Conservation (phyloP, 1,140 invertebrate species). For the Orius insidiosus region DNA sequence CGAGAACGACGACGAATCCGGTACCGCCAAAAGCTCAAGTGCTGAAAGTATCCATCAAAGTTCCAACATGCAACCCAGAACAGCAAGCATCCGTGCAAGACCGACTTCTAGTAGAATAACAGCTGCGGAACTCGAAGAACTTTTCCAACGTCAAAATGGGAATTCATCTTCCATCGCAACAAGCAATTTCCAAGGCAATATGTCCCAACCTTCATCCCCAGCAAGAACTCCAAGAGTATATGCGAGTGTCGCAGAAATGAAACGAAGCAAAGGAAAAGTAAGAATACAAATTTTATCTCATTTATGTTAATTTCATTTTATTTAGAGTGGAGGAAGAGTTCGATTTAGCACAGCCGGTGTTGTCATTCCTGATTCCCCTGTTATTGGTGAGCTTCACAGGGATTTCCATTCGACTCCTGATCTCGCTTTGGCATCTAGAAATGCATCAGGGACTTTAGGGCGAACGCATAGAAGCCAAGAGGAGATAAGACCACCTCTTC, state of each 20-base stretch:
- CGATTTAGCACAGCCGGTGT: slow-evolving; percentile 32
- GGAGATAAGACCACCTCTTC: slow-evolving; percentile 49
- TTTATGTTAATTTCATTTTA: not conserved
- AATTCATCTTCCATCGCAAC: slow-evolving; percentile 42
- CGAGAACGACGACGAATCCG: slow-evolving; percentile 36
- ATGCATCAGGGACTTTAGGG: slow-evolving; percentile 9
- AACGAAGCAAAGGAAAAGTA: slow-evolving; percentile 60
- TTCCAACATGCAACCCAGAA: slow-evolving; percentile 47
- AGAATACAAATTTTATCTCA: slow-evolving; percentile 17
- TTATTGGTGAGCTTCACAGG: slow-evolving; percentile 48
- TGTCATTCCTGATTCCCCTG: slow-evolving; percentile 20
- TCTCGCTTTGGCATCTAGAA: slow-evolving; percentile 29
- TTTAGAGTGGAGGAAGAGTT: slow-evolving; percentile 23
- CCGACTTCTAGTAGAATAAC: slow-evolving; percentile 74
- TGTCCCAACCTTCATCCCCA: slow-evolving; percentile 43
- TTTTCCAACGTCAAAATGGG: slow-evolving; percentile 58
- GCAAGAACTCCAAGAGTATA: slow-evolving; percentile 59
- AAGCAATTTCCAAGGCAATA: slow-evolving; percentile 37
- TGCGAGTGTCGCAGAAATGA: slow-evolving; percentile 90
- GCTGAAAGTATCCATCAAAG: slow-evolving; percentile 51
- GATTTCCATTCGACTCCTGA: slow-evolving; percentile 82
- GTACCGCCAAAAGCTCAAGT: slow-evolving; percentile 46
- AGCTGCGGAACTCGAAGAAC: slow-evolving; percentile 72
- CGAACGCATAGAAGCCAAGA: slow-evolving; percentile 51
- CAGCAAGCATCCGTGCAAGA: slow-evolving; percentile 71